phyloP scores from a whole-genome alignment of 2,113 vertebrate species.

The Donacobius atricapilla region DNA sequence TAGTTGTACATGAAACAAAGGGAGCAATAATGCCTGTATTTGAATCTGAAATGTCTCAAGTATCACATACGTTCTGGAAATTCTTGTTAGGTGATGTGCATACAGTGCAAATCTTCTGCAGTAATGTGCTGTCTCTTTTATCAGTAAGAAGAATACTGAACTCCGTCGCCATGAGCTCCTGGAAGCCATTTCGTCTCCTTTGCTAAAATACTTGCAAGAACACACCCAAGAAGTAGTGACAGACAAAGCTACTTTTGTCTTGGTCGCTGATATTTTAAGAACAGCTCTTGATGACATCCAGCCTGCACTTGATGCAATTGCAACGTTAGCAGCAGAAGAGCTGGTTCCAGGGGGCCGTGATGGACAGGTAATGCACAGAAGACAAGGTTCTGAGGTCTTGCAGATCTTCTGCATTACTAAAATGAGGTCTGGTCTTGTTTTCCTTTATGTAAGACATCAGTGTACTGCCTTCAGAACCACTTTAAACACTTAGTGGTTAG shows the following conservation, averaged over 20 bases:
- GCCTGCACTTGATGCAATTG: conserved; percentile 85
- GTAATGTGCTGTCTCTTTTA: background rate
- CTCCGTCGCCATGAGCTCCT: conserved; percentile 83
- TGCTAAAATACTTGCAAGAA: conserved; percentile 81
- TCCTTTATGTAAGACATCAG: fast-evolving
- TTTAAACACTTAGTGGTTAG: background rate
- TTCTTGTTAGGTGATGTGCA: background rate
- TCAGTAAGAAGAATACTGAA: conserved; percentile 86
- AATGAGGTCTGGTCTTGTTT: background rate
- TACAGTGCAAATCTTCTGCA: background rate
- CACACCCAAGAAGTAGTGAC: conserved; percentile 79
- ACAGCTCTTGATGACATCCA: conserved; percentile 80
- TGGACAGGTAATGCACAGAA: conserved; percentile 68
- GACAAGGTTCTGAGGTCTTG: background rate
- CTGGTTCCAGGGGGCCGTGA: conserved; percentile 82
- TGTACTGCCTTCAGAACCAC: background rate
- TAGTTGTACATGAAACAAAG: background rate
- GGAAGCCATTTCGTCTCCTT: conserved; percentile 82
- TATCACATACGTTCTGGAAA: background rate
- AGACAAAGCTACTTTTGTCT: conserved; percentile 83
- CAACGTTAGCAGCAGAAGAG: conserved; percentile 79
- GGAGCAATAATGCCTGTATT: background rate
- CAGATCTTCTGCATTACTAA: background rate
- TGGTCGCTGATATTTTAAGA: conserved; percentile 83
- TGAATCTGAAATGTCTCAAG: background rate